A percentile compares a stretch with the other conserved stretches of the same genome.
phyloP scores from a whole-genome alignment of 2,797 vertebrate species.

The Alfaro cultratus region DNA sequence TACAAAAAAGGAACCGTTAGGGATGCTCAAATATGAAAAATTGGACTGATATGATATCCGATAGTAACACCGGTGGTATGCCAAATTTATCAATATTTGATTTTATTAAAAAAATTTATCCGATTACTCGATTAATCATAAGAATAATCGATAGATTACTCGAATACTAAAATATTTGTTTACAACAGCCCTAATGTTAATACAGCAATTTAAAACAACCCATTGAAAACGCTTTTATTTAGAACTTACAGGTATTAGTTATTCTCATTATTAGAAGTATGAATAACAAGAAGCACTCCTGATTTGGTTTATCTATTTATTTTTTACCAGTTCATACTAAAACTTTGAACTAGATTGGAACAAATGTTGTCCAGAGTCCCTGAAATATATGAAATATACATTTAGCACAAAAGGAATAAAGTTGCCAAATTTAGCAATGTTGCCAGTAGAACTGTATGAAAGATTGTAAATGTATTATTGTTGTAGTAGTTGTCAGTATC shows the following conservation, averaged over 20 bases:
- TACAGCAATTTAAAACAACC: background rate
- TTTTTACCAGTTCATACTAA: background rate
- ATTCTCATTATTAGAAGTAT: background rate
- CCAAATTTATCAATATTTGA: too few relatives aligned
- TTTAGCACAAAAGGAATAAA: background rate
- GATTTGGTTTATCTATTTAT: background rate
- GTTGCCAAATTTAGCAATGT: background rate
- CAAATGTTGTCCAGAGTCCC: background rate
- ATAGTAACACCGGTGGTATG: too few relatives aligned
- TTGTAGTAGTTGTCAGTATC: background rate
- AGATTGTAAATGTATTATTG: background rate
- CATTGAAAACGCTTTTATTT: background rate
- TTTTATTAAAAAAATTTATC: too few relatives aligned
- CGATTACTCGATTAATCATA: too few relatives aligned
- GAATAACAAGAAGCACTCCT: background rate
- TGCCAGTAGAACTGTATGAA: background rate
- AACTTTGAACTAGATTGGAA: background rate
- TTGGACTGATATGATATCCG: too few relatives aligned
- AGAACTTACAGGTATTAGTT: background rate
- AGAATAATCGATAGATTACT: too few relatives aligned
- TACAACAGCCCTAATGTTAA: background rate
- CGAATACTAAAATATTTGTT: too few relatives aligned
- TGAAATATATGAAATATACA: background rate
- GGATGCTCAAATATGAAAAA: too few relatives aligned
- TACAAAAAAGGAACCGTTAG: too few relatives aligned